These are phyloP conservation scores for Morelia viridis DNA, from an alignment of 2,797 vertebrate genomes.

Conservation along the genomic window DNA sequence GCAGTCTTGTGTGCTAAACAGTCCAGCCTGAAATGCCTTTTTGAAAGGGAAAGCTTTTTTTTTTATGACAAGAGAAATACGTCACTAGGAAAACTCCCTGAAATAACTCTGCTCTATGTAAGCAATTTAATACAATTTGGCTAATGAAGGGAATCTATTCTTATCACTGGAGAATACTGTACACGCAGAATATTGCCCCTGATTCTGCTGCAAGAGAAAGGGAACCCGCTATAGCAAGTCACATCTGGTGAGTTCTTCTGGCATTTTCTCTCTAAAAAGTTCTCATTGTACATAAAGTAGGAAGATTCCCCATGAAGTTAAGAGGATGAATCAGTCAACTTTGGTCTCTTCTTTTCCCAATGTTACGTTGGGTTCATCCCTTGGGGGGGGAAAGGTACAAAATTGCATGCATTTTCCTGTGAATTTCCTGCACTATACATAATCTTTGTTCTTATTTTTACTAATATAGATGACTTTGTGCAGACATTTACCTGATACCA, in stretches of 20 bases:
- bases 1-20: constrained; percentile 13
- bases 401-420: not conserved
- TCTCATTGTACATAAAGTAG: too few relatives aligned
- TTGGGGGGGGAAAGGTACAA: not conserved
- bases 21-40: too few relatives aligned
- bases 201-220: not conserved
- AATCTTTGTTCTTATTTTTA: not conserved
- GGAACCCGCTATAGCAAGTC: not conserved
- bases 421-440: not conserved
- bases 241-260: not conserved
- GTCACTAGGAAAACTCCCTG: not conserved
- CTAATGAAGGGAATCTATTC: not conserved
- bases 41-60: not conserved
- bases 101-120: not conserved
- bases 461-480: not conserved
- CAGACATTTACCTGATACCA: not conserved
- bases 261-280: too few relatives aligned
- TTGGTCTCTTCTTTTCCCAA: not conserved
- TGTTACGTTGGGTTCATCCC: not conserved
- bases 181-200: not conserved
- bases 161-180: not conserved
- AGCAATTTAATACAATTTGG: not conserved
- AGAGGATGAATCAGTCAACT: not conserved
- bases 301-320: not conserved
- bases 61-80: not conserved